phyloP scores from a whole-genome alignment of 2,113 vertebrate genomes.

The Ardeotis arabs region DNA sequence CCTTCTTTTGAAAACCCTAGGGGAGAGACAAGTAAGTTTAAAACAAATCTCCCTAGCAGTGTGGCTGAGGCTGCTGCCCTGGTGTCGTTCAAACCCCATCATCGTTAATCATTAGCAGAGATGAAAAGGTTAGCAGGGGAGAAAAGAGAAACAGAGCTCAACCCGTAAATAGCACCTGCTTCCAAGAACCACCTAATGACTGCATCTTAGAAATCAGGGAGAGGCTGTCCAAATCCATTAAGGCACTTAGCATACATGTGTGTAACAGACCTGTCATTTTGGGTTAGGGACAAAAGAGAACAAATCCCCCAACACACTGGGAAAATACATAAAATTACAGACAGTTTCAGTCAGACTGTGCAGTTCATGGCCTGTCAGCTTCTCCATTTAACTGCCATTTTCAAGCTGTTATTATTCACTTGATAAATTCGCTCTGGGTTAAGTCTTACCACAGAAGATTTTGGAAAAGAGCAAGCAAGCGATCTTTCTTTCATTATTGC shows the following conservation, averaged over 20 bases:
- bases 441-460: background rate
- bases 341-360: background rate
- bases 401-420: background rate
- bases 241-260: background rate
- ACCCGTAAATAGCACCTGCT: slow-evolving; percentile 10
- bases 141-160: background rate
- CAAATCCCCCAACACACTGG: background rate
- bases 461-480: background rate
- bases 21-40: background rate
- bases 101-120: slow-evolving; percentile 10
- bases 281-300: background rate
- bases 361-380: background rate
- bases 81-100: background rate
- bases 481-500: background rate
- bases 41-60: background rate
- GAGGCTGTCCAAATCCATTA: slow-evolving; percentile 28
- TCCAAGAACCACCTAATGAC: slow-evolving; percentile 12
- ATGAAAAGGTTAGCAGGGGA: background rate
- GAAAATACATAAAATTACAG: background rate
- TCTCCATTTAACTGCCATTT: background rate
- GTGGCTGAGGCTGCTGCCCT: fast-evolving
- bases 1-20: background rate
- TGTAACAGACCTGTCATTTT: slow-evolving; percentile 1
- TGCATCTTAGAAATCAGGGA: background rate
- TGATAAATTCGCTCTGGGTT: background rate